Percentiles rank a stretch among this genome's conserved stretches.
Conservation (phyloP, 2,888 invertebrate genomes). For the Tryphoninae sp. region DNA sequence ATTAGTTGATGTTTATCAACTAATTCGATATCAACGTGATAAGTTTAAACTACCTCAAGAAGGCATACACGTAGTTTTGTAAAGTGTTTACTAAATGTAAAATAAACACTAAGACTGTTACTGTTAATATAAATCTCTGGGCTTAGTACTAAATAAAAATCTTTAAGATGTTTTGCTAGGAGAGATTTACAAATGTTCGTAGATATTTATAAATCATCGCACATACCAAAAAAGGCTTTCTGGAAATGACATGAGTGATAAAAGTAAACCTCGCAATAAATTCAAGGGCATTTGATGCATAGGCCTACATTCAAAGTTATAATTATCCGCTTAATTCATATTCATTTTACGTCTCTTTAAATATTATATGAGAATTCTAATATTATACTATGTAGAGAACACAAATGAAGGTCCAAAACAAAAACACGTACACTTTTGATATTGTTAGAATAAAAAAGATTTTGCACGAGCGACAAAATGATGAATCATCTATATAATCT, state of each 20-base stretch:
- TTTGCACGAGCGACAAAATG: conserved; percentile 6
- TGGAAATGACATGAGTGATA: conserved; percentile 16
- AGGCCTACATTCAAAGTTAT: background rate
- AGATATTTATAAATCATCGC: conserved; percentile 66
- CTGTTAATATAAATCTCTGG: too few relatives aligned
- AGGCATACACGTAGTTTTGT: too few relatives aligned
- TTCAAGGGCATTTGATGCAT: background rate
- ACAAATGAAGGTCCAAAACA: conserved; percentile 33
- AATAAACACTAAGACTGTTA: too few relatives aligned
- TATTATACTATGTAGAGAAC: conserved; percentile 8
- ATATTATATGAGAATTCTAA: conserved; percentile 3
- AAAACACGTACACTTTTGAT: conserved; percentile 18
- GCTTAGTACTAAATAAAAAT: too few relatives aligned
- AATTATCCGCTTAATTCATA: conserved; percentile 37
- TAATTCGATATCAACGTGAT: too few relatives aligned
- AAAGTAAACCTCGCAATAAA: background rate
- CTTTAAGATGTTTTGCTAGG: too few relatives aligned
- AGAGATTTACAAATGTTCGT: conserved; percentile 70
- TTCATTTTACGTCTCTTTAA: conserved; percentile 14
- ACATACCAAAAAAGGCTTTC: conserved; percentile 67
- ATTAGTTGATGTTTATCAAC: too few relatives aligned
- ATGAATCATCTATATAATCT: background rate
- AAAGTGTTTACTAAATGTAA: too few relatives aligned
- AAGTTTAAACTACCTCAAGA: too few relatives aligned
- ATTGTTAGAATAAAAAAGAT: conserved; percentile 32